These are phyloP conservation scores for Eulemur coronatus DNA, from an alignment of 2,797 vertebrate genomes.

Conservation along the genomic window DNA sequence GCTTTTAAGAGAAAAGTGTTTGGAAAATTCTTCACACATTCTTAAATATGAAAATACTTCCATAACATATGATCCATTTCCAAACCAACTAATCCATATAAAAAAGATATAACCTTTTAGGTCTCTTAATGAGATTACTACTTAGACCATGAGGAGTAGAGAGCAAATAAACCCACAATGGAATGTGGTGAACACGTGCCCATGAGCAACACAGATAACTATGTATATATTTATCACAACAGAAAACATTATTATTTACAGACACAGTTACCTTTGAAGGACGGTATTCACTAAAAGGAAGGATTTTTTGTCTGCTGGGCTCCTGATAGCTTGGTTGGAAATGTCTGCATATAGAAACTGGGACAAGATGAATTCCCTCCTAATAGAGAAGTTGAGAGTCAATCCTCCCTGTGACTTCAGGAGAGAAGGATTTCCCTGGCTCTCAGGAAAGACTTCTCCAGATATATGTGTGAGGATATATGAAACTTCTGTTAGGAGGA, in stretches of 20 bases:
- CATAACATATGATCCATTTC: not conserved
- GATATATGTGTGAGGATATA: not conserved
- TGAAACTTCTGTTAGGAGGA: not conserved
- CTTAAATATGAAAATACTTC: not conserved
- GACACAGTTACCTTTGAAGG: not conserved
- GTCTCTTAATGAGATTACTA: not conserved
- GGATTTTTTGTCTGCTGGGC: not conserved
- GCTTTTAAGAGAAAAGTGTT: not conserved
- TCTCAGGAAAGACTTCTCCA: not conserved
- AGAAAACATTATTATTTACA: not conserved
- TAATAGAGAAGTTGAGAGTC: not conserved
- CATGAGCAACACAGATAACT: not conserved
- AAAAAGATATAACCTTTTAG: not conserved
- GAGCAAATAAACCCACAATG: not conserved
- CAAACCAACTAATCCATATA: not conserved
- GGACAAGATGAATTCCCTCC: not conserved
- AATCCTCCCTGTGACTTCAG: not conserved
- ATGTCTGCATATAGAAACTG: not conserved
- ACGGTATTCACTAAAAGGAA: not conserved
- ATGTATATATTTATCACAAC: not conserved
- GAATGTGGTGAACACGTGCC: not conserved
- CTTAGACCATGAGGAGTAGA: not conserved
- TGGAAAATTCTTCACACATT: conserved; percentile 5
- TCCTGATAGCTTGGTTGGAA: not conserved
- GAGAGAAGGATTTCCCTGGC: too few species aligned